These are phyloP conservation scores for Cynoglossus semilaevis DNA, from an alignment of 2,113 vertebrate genomes.

Conservation along the genomic window DNA sequence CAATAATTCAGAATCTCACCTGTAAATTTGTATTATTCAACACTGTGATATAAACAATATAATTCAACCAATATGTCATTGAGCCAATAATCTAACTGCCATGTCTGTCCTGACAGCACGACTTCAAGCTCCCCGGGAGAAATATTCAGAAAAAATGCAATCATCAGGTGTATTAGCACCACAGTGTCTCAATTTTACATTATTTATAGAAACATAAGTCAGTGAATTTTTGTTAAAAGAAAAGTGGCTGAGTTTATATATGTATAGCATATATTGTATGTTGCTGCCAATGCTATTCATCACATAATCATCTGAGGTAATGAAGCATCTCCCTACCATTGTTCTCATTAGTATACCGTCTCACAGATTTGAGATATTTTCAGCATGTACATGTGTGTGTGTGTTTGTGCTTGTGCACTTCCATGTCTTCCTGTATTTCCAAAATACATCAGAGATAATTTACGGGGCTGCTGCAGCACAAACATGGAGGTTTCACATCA, in stretches of 20 bases:
- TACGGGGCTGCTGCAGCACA: conserved; percentile 51
- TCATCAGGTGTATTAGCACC: conserved; percentile 23
- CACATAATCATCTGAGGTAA: conserved; percentile 50
- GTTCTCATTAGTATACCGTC: conserved; percentile 51
- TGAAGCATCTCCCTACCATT: conserved; percentile 44
- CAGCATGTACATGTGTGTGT: not conserved
- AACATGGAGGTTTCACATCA: conserved; percentile 69
- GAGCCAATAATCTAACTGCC: too few species aligned
- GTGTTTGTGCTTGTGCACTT: not conserved
- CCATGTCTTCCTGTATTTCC: conserved; percentile 30
- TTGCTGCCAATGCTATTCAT: conserved; percentile 23
- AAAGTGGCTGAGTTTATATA: conserved; percentile 2
- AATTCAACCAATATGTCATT: too few species aligned
- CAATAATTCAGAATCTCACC: too few species aligned
- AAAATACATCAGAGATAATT: conserved; percentile 58
- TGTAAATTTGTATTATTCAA: too few species aligned
- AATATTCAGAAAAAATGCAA: conserved; percentile 39
- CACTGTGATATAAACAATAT: too few species aligned
- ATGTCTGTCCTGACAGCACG: too few species aligned
- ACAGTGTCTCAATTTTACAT: conserved; percentile 8
- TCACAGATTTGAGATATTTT: conserved; percentile 17
- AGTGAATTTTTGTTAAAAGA: conserved; percentile 4
- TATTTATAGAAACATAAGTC: not conserved
- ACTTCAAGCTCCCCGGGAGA: conserved; percentile 37
- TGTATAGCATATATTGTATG: conserved; percentile 18